Conservation (phyloP, 2,888 invertebrate genomes). For the Drosophila fulvimacula region DNA sequence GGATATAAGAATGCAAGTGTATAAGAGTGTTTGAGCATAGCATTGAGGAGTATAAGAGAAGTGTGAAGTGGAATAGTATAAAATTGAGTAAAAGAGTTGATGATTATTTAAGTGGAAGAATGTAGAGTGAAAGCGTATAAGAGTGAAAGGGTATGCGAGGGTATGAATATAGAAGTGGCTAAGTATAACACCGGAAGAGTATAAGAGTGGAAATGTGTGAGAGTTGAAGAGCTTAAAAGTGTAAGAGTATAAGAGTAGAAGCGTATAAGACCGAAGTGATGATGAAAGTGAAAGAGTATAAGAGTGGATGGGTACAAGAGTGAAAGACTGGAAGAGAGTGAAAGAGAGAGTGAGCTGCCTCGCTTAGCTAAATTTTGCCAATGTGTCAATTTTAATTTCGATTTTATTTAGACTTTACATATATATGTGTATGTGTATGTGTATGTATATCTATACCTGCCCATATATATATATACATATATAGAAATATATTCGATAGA, state of each 20-base stretch:
- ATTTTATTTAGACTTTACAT: slow-evolving; percentile 16
- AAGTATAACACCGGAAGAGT: not conserved
- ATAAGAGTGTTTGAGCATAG: not conserved
- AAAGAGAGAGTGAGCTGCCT: not conserved
- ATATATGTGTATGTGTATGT: not conserved
- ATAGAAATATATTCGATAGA: slow-evolving; percentile 22
- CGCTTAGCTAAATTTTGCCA: slow-evolving; percentile 27
- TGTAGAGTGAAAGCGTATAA: not conserved
- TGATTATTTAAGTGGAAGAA: too few relatives aligned
- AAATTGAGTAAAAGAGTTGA: too few relatives aligned
- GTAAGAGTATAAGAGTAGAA: not conserved
- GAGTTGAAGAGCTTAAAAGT: not conserved
- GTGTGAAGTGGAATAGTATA: not conserved
- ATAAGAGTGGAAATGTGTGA: not conserved
- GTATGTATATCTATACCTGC: too few relatives aligned
- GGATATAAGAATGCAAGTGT: not conserved
- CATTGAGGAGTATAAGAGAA: not conserved
- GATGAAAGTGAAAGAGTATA: not conserved
- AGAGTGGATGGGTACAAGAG: not conserved
- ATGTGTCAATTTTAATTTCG: slow-evolving; percentile 57
- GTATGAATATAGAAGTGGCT: not conserved
- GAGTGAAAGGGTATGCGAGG: not conserved
- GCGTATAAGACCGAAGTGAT: not conserved
- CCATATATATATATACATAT: slow-evolving; percentile 1
- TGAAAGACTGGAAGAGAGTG: not conserved